A percentile compares a stretch with the other conserved stretches of the same genome.
phyloP scores from a whole-genome alignment of 2,888 invertebrate genomes.

The Arrhopalites spinosus region DNA sequence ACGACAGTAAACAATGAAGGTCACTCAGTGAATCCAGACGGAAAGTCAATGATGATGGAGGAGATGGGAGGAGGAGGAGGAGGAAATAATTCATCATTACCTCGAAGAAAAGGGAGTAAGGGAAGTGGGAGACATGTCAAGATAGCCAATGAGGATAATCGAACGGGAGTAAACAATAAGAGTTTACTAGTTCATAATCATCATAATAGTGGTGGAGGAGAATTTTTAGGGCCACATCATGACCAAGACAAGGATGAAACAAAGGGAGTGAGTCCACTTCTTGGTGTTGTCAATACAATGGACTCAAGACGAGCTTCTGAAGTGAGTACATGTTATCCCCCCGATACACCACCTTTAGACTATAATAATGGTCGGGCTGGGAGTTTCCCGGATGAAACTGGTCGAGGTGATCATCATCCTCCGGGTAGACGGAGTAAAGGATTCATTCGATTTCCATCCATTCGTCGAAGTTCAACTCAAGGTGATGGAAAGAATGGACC shows the following conservation, averaged over 20 bases:
- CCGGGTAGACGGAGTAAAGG: not conserved
- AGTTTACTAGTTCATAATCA: not conserved
- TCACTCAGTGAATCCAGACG: constrained; percentile 2
- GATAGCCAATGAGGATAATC: not conserved
- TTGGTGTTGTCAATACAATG: not conserved
- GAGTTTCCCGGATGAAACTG: no score
- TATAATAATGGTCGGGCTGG: no score
- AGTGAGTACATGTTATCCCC: not conserved
- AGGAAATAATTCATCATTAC: not conserved
- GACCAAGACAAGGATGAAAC: no score
- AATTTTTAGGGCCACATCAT: no score
- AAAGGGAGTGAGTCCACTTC: not conserved
- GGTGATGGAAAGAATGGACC: not conserved
- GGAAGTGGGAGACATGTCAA: not conserved
- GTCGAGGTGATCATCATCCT: not conserved
- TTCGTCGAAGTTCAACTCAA: not conserved
- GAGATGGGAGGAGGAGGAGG: constrained; percentile 20
- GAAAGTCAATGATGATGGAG: not conserved
- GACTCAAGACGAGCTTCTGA: not conserved
- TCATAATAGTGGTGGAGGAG: no score
- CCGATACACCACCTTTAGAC: no score
- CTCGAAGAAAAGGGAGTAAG: not conserved
- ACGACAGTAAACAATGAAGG: constrained; percentile 21
- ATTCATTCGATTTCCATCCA: not conserved
- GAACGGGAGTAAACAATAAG: not conserved